Base-by-base conservation (phyloP, 1,140 invertebrate genomes). In the Drosophila chauvacae region DNA sequence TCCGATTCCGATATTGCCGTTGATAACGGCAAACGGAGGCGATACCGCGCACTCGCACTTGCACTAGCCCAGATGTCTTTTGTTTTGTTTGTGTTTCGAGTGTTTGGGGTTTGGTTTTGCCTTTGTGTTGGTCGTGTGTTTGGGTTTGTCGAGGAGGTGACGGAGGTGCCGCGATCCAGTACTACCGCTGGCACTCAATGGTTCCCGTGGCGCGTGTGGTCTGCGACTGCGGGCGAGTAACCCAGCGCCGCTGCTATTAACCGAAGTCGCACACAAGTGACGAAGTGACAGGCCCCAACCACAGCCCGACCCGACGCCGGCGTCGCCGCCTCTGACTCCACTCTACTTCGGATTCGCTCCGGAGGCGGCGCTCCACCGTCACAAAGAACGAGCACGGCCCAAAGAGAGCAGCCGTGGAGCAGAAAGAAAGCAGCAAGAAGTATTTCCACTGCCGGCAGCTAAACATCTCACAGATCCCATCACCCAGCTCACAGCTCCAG, bases 321-420 rank as follows among this genome's bases (percentile, higher is more conserved):
- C 77, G 64, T 51, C 77, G 50, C 63, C 80, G 62, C 55, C n/a
- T n/a, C n/a, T 63, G 80, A 70, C 51, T 76, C 50, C 76, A 62
- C 65, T 66, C 47, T 71, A 72, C 53, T 55, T 55, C 33, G 53
- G 33, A 55, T 55, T 55, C 53, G 33, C 53, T 55, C 53, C 33
- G 33, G 14, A 55, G 33, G 20, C 50, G 35, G 35, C 48, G 13
- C 20, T 41, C 44, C 16, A 35, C 53, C 14, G 83, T 70, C 80
- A 83, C 84, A 80, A 87, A 88, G 84, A 87, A 87, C 80, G 81
- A 87, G 69, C 78, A 69, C 77, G 69, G 78, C 66, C 62, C 68
- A 61, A 60, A 77, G 76, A 37, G 68, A 70, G 80, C 59, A 72
- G 57, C 11, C 7, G 23, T 28, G 39, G 50, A 28, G 48, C 51